Base-by-base conservation (phyloP, 2,797 vertebrate genomes). In the Neostethus bicornis region DNA sequence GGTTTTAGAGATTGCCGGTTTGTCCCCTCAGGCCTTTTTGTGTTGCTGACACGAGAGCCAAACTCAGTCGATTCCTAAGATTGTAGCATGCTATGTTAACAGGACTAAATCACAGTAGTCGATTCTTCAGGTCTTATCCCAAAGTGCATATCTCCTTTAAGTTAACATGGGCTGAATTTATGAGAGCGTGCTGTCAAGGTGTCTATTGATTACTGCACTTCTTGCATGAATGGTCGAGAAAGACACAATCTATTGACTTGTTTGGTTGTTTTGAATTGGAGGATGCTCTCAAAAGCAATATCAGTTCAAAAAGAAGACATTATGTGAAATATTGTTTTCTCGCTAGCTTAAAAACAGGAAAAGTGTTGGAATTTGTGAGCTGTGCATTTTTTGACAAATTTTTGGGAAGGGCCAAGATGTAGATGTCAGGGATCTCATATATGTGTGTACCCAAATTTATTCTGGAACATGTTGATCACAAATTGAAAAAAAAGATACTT, bases 121-220 rank as follows among this genome's bases (percentile, higher is more conserved):
- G 34, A 26, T 83, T 70, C 46, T 56, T 79, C 52, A 19, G 50
- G 61, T 70, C 46, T 73, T 50, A 74, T 75, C 79, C 77, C 75
- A 49, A 53, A 70, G 79, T 24, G 17, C 58, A 62, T 55, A 73
- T 79, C 77, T 80, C 66, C 48, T 73, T 24, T 64, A 72, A 57
- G 65, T 70, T 68, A 66, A 89, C 85, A 87, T 41, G 72, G 60
- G 61, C 61, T 62, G 79, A 63, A 57, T 87, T 73, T 80, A 75
- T 62, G 74, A 75, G 57, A 86, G 84, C 81, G 85, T 83, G 81
- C 70, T 79, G 66, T 44, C 44, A 61, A 82, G 64, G 81, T 88
- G 80, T 87, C 80, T 91, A 91, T 93, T 91, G 91, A 91, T 91
- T 86, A 72, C 73, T 75, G 59, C 43, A 58, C 72, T 60, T 90